Percentiles rank a stretch among this genome's conserved stretches.
Conservation (phyloP, 2,797 vertebrate genomes). For the Chromobotia macracanthus region DNA sequence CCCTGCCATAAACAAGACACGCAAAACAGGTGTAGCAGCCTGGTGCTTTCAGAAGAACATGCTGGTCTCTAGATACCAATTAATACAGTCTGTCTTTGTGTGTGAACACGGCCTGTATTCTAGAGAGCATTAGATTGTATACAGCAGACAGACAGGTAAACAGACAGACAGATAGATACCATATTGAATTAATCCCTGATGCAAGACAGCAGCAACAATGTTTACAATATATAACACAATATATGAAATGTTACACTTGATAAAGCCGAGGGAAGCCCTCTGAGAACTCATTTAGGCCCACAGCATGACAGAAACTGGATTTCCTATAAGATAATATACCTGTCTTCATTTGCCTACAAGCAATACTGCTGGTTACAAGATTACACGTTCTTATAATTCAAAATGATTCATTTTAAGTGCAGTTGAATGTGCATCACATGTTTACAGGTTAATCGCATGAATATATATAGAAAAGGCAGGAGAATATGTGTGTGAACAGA, state of each 20-base stretch:
- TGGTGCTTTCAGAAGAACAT: neutral
- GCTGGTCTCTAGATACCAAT: too few species aligned
- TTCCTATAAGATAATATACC: conserved; percentile 70
- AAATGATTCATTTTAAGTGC: neutral
- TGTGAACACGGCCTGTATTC: too few species aligned
- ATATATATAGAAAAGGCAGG: neutral
- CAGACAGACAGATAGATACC: too few species aligned
- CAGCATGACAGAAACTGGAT: conserved; percentile 65
- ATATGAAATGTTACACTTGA: too few species aligned
- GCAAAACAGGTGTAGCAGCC: neutral
- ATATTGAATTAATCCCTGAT: too few species aligned
- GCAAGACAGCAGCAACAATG: too few species aligned
- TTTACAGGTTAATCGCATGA: neutral
- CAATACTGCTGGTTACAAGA: conserved; percentile 56
- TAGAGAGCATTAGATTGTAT: too few species aligned
- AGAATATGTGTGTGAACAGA: neutral
- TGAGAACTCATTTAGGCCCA: conserved; percentile 64
- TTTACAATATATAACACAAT: too few species aligned
- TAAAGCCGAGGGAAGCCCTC: conserved; percentile 1
- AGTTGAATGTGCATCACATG: neutral
- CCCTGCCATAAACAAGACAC: neutral
- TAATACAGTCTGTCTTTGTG: too few species aligned
- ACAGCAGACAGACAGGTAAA: too few species aligned
- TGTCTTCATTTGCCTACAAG: conserved; percentile 62
- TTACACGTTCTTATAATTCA: too few species aligned